Conservation (phyloP, 2,797 vertebrate species). For the Leptatherina wallacei region DNA sequence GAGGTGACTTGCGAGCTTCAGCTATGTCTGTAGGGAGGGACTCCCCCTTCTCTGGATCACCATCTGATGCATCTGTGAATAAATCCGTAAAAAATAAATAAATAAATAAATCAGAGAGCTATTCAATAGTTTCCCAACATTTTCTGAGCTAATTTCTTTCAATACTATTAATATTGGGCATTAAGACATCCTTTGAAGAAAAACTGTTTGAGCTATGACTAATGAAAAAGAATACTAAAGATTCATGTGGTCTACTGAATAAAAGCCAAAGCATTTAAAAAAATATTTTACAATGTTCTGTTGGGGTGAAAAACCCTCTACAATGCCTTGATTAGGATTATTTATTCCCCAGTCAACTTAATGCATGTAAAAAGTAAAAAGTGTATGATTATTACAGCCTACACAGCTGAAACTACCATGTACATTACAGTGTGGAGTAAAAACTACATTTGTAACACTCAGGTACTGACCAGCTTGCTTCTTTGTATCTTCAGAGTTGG, state of each 20-base stretch:
- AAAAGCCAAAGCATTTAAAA: slow-evolving; percentile 19
- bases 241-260: slow-evolving; percentile 22
- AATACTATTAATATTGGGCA: slow-evolving; percentile 20
- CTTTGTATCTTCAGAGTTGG: slow-evolving; percentile 86
- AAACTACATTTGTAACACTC: slow-evolving; percentile 5
- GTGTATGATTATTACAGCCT: neutral
- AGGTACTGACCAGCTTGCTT: slow-evolving; percentile 89
- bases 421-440: neutral
- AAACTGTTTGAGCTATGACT: slow-evolving; percentile 23
- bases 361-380: neutral
- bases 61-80: slow-evolving; percentile 88
- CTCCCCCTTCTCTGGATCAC: slow-evolving; percentile 86
- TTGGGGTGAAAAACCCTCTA: slow-evolving; percentile 8
- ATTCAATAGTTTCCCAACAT: no score
- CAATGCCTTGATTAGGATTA: neutral
- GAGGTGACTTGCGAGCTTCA: slow-evolving; percentile 86
- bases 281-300: neutral
- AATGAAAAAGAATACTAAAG: slow-evolving; percentile 38
- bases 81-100: slow-evolving; percentile 51
- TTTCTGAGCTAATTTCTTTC: slow-evolving; percentile 11
- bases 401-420: neutral
- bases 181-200: slow-evolving; percentile 15
- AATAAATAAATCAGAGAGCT: neutral
- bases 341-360: neutral
- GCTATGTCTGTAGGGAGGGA: slow-evolving; percentile 81